Conservation (phyloP, 2,113 vertebrate genomes). For the Eulemur rufifrons region DNA sequence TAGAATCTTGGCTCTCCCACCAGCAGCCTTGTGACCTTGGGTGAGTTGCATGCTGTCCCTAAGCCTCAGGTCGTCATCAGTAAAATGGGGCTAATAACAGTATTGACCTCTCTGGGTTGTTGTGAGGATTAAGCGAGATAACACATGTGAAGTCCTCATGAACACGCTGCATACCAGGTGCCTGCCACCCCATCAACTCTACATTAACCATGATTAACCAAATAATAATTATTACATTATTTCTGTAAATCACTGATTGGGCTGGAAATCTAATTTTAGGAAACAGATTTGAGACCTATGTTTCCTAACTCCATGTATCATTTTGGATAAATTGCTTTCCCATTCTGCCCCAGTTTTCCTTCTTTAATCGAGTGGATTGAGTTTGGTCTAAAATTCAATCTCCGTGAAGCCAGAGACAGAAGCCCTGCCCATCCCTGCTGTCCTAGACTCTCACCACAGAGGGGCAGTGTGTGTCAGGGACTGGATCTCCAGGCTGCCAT, state of each 20-base stretch:
- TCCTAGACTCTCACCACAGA: background rate
- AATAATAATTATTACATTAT: background rate
- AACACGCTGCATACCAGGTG: background rate
- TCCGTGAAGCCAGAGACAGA: background rate
- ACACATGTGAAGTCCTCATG: background rate
- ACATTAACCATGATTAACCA: background rate
- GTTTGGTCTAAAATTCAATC: background rate
- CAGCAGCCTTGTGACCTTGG: background rate
- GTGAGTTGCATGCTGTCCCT: background rate
- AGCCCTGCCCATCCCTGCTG: background rate
- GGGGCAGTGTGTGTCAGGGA: conserved; percentile 55
- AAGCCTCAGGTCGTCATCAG: background rate
- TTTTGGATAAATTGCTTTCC: background rate
- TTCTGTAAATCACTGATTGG: background rate
- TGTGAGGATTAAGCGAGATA: background rate
- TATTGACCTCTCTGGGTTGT: background rate
- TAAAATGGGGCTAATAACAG: background rate
- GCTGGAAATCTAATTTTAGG: background rate
- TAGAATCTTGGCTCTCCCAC: background rate
- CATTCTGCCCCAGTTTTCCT: background rate
- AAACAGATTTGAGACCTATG: background rate
- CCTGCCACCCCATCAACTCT: background rate
- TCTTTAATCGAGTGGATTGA: background rate
- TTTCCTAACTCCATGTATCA: background rate
- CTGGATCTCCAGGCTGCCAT: background rate